Evolutionary conservation across 2,113 vertebrate species (phyloP).

Genomic region (Neotoma lepida): DNA sequence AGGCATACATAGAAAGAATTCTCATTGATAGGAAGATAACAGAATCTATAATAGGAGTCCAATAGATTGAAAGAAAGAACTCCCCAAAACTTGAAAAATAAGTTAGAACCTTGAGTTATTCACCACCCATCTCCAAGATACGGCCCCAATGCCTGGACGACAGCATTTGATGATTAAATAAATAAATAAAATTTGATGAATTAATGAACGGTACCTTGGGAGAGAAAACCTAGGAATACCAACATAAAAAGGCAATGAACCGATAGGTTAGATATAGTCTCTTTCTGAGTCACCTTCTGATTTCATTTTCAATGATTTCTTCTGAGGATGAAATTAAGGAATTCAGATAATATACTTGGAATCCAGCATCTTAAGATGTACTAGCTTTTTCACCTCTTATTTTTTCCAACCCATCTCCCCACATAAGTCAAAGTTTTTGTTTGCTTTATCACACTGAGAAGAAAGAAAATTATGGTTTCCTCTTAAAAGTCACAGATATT

Average conservation of each 20-base stretch:
- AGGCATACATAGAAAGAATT: slow-evolving; percentile 41
- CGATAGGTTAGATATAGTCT: slow-evolving; percentile 2
- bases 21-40: slow-evolving; percentile 39
- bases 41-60: slow-evolving; percentile 13
- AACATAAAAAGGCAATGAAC: neutral
- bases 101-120: neutral
- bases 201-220: slow-evolving; percentile 37
- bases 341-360: neutral
- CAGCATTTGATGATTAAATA: slow-evolving; percentile 43
- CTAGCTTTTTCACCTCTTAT: slow-evolving; percentile 36
- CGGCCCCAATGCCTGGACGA: neutral
- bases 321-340: slow-evolving; percentile 27
- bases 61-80: neutral
- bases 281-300: slow-evolving; percentile 37
- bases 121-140: neutral
- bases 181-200: slow-evolving; percentile 16
- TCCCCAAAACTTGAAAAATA: neutral
- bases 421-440: slow-evolving; percentile 46
- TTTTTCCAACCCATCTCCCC: slow-evolving; percentile 17
- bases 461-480: slow-evolving; percentile 23
- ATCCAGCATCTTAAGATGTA: slow-evolving; percentile 33
- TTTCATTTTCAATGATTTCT: slow-evolving; percentile 48
- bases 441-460: slow-evolving; percentile 29
- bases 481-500: slow-evolving; percentile 47
- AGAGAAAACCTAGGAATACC: neutral